A percentile compares a stretch with the other conserved stretches of the same genome.
These are phyloP conservation scores for Clepsis dumicolana DNA, from an alignment of 2,888 invertebrate genomes.

Conservation along the genomic window DNA sequence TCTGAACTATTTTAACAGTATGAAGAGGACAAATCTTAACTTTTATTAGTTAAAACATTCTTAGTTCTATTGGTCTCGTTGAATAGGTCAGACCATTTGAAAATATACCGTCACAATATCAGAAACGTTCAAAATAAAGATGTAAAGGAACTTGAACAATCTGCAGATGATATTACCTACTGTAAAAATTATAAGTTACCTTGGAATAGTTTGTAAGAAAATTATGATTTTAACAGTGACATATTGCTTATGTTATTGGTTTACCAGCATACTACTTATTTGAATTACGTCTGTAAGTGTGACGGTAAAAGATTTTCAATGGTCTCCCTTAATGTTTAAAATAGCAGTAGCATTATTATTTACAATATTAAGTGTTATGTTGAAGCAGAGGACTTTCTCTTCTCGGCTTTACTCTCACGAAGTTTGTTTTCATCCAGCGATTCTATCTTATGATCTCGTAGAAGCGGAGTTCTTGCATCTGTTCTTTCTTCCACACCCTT, in stretches of 20 bases:
- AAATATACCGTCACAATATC: slow-evolving; percentile 1
- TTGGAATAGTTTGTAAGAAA: no score
- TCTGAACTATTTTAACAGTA: slow-evolving; percentile 22
- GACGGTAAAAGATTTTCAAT: slow-evolving; percentile 15
- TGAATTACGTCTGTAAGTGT: neutral
- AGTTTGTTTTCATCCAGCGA: slow-evolving; percentile 80
- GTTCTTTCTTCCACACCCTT: slow-evolving; percentile 72
- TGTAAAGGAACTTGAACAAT: no score
- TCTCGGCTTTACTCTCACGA: slow-evolving; percentile 77
- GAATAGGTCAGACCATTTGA: slow-evolving; percentile 32
- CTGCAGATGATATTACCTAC: no score
- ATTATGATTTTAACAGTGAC: no score
- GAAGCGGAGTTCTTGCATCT: slow-evolving; percentile 77
- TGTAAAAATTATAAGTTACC: no score
- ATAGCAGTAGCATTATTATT: slow-evolving; percentile 47
- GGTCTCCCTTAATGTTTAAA: slow-evolving; percentile 43
- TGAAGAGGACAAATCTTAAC: slow-evolving; percentile 30
- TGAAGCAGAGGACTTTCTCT: slow-evolving; percentile 81
- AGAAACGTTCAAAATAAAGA: no score
- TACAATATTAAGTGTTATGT: slow-evolving; percentile 63
- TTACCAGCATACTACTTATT: no score
- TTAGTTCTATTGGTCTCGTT: slow-evolving; percentile 72
- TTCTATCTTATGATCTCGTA: slow-evolving; percentile 81
- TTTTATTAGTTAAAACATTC: slow-evolving; percentile 45
- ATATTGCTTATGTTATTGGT: no score